These are phyloP conservation scores for Cynocephalus volans DNA, from an alignment of 2,113 vertebrate genomes.

Conservation along the genomic window DNA sequence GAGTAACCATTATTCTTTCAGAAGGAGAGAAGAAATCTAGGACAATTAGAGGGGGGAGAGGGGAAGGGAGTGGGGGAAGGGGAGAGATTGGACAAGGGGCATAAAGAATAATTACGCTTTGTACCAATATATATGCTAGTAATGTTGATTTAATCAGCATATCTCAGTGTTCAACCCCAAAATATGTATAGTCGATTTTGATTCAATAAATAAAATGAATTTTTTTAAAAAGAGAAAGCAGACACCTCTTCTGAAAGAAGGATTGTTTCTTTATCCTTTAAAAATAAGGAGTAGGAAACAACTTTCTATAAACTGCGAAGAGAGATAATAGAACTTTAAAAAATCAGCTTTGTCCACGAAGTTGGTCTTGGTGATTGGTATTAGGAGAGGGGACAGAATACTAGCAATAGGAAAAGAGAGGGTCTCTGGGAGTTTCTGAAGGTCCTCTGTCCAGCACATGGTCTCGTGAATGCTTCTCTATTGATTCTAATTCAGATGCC, in stretches of 20 bases:
- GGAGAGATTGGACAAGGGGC: too few species aligned
- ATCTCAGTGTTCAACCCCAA: background rate
- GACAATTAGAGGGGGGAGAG: too few species aligned
- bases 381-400: background rate
- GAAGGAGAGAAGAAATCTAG: too few species aligned
- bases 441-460: too few species aligned
- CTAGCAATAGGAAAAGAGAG: background rate
- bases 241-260: background rate
- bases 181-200: too few species aligned
- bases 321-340: background rate
- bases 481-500: background rate
- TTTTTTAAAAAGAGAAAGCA: background rate
- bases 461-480: background rate
- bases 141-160: too few species aligned
- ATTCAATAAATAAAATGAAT: background rate
- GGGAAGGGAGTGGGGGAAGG: too few species aligned
- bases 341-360: too few species aligned
- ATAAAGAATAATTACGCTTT: too few species aligned
- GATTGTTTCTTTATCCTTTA: background rate
- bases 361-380: background rate
- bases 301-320: background rate
- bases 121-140: too few species aligned
- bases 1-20: too few species aligned
- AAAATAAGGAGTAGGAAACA: background rate
- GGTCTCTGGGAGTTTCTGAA: background rate